A percentile compares a stretch with the other conserved stretches of the same genome.
Conservation (phyloP, 64 coral and sea anemone genomes). For the Montipora capricornis region DNA sequence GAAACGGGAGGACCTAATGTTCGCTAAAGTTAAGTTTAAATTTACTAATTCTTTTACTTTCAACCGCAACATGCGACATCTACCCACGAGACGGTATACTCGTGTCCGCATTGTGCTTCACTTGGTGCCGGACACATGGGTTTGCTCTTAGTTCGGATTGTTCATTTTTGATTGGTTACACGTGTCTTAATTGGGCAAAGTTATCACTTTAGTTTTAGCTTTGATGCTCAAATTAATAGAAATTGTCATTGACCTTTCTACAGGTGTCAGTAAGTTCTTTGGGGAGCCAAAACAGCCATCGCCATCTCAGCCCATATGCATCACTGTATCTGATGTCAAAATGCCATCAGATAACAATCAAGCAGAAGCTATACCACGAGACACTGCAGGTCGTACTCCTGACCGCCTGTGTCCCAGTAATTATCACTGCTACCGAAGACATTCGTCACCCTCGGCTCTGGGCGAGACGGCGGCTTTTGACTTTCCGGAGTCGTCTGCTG, state of each 20-base stretch:
- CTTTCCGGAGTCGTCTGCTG: slow-evolving; percentile 75
- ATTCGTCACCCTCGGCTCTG: slow-evolving; percentile 91
- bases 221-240: no score
- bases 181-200: no score
- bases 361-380: not conserved
- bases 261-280: slow-evolving; percentile 38
- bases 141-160: no score
- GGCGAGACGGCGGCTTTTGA: slow-evolving; percentile 86
- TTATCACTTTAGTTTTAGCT: no score
- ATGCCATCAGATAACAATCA: slow-evolving; percentile 71
- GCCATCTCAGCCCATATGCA: slow-evolving; percentile 79
- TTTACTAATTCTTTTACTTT: no score
- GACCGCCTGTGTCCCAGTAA: slow-evolving; percentile 71
- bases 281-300: slow-evolving; percentile 4
- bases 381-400: slow-evolving; percentile 21
- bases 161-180: no score
- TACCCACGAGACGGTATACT: no score
- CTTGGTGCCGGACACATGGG: no score
- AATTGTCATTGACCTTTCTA: not conserved
- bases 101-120: no score
- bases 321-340: slow-evolving; percentile 90
- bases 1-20: no score
- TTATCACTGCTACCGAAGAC: slow-evolving; percentile 89
- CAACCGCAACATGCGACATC: no score
- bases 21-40: no score